Evolutionary conservation across 1,140 invertebrate species (phyloP), one percentile per base, ranked within the genome.

Genomic region (Pseudomyrmex cubaensis): DNA sequence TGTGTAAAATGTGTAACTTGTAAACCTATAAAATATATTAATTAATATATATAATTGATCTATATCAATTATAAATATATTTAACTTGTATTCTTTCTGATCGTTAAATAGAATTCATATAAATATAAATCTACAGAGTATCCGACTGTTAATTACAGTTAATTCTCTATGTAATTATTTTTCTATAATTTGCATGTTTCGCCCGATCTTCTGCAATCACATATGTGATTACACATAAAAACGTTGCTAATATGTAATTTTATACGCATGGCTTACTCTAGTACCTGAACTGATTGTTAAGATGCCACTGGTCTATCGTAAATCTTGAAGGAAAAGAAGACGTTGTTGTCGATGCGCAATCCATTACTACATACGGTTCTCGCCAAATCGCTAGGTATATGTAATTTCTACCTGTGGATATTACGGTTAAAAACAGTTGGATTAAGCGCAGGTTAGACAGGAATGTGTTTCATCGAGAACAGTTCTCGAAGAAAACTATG

Each of bases 281-380:
- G 35, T 90, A 93, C 92, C 89, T 89, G 57, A 82, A 80, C 67
- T 95, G 94, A 90, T 97, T 97, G 89, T 96, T 96, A 61, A 96
- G 92, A 90, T 96, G 94, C 97, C 97, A 97, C 93, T 98, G 96
- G 61, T 95, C 92, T 54, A 97, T 90, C 0, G 96, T 97, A 89
- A 96, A 97, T 87, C 95, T 96, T 3, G 95, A 92, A 50, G 95
- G 92, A 10, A 95, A 94, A 25, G 95, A 95, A 35, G 96, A 95
- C 84, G 95, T 93, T 52, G 94, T 76, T 35, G 83, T 85, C 35
- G 84, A 72, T 17, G 69, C 61, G n/a, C 15, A 44, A 50, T 83
- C 87, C 15, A 63, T 85, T 67, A 86, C 25, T 66, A 85, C 90
- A 83, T 82, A 5, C 67, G 67, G 12, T 73, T 82, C 15, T 67